Base-by-base conservation (phyloP, 2,797 vertebrate species). In the Danio albolineatus region DNA sequence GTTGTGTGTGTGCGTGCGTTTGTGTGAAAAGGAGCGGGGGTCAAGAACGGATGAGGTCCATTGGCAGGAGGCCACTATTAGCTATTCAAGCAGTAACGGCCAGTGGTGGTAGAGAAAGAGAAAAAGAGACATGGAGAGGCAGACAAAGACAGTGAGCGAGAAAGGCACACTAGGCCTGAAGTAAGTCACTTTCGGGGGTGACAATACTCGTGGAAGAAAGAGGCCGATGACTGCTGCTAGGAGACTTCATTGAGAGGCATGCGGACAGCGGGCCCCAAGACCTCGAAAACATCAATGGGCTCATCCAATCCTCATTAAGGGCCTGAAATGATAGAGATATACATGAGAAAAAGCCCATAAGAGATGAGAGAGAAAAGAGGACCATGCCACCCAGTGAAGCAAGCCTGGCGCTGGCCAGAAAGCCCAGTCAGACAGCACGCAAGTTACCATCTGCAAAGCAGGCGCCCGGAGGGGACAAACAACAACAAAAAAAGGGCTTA, bases 41-140 rank as follows among this genome's bases (percentile, higher is more conserved):
- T 94, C 89, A 92, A 93, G 92, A 91, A 90, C 87, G 91, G 85
- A 90, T 85, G 85, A 87, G 91, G 92, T 91, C 90, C 91, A 91
- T 94, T 92, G 94, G 94, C 93, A 93, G 92, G 92, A 90, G 91
- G 92, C 92, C 92, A 88, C 84, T 86, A 91, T 91, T 89, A 84
- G 87, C 92, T 93, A 93, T 94, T 93, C 94, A 95, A 92, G 92
- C 92, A 94, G 93, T 94, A 89, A 94, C 91, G 89, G 89, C 90
- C 91, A 90, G 88, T 89, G 91, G 84, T 85, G 77, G 86, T 84
- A 74, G 82, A 86, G 64, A 88, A 85, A 85, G 77, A 87, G 85
- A 80, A 64, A 83, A 79, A 83, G 83, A 83, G 83, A 85, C 76
- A 79, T 82, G 81, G 86, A 85, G 84, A 83, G 83, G 82, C 78